phyloP scores from a whole-genome alignment of 2,797 vertebrate species.

The Rhinichthys osculus region DNA sequence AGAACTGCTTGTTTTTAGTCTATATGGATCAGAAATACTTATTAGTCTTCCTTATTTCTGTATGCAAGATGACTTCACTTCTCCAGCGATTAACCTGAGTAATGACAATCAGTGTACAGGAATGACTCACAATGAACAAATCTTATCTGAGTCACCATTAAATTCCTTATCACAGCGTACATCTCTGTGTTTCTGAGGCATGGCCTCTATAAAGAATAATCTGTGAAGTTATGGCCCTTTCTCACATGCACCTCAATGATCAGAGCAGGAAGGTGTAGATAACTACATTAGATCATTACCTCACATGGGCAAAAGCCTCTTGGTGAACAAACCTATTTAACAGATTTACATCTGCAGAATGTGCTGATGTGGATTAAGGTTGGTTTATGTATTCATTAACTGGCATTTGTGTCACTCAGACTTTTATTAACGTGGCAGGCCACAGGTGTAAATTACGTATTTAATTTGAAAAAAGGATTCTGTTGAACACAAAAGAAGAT shows the following conservation, averaged over 20 bases:
- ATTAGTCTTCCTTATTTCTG: slow-evolving; percentile 73
- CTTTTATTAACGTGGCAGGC: slow-evolving; percentile 6
- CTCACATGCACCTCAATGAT: slow-evolving; percentile 71
- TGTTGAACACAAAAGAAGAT: background rate
- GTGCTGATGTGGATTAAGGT: slow-evolving; percentile 20
- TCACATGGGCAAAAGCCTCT: slow-evolving; percentile 28
- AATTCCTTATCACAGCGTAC: slow-evolving; percentile 76
- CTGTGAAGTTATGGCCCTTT: slow-evolving; percentile 72
- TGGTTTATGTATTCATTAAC: slow-evolving; percentile 39
- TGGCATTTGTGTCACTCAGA: slow-evolving; percentile 10
- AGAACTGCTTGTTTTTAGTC: background rate
- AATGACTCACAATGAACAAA: slow-evolving; percentile 77
- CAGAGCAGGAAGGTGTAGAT: slow-evolving; percentile 58
- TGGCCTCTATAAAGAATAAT: slow-evolving; percentile 80
- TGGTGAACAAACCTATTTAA: slow-evolving; percentile 21
- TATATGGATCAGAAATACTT: slow-evolving; percentile 51
- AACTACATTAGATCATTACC: slow-evolving; percentile 48
- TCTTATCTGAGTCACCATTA: slow-evolving; percentile 84
- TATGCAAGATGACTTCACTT: slow-evolving; percentile 69
- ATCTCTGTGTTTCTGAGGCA: slow-evolving; percentile 75
- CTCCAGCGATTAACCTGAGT: slow-evolving; percentile 46
- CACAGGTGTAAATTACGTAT: background rate
- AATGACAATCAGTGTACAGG: slow-evolving; percentile 61
- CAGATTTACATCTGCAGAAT: slow-evolving; percentile 29
- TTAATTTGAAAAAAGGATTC: background rate